Evolutionary conservation across 2,113 vertebrate species (phyloP).

Genomic region (Neofelis nebulosa): DNA sequence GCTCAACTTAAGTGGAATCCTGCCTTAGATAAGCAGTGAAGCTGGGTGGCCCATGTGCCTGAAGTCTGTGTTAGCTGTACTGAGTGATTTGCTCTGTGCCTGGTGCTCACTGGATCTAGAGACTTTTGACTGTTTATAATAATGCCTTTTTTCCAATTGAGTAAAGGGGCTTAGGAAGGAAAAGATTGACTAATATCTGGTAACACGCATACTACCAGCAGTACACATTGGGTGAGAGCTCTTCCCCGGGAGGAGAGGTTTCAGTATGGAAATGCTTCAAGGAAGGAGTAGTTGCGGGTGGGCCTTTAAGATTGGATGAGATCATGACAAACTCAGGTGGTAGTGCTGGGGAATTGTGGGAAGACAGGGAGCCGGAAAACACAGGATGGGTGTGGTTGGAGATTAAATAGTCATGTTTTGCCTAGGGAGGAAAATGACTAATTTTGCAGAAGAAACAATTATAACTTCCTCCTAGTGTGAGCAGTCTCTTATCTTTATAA

Average conservation of each 20-base stretch:
- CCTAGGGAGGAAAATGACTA: neutral
- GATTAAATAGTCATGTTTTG: slow-evolving; percentile 25
- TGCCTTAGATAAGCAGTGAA: neutral
- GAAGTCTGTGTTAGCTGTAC: neutral
- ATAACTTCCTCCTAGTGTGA: neutral
- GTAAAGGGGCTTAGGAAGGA: neutral
- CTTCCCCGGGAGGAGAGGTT: neutral
- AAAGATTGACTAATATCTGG: neutral
- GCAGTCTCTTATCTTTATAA: neutral
- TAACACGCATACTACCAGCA: neutral
- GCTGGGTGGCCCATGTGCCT: neutral
- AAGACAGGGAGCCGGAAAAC: neutral
- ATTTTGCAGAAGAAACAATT: neutral
- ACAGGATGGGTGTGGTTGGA: neutral
- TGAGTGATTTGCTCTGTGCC: neutral
- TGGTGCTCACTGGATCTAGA: neutral
- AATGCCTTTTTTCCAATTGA: neutral
- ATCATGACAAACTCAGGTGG: neutral
- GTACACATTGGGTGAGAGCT: neutral
- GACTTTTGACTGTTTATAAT: neutral
- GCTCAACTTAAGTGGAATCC: neutral
- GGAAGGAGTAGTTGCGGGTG: neutral
- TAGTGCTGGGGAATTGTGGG: neutral
- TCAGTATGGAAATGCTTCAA: neutral
- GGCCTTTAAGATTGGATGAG: neutral